Base-by-base conservation (phyloP, 1,140 invertebrate genomes). In the Saccostrea glomerata region DNA sequence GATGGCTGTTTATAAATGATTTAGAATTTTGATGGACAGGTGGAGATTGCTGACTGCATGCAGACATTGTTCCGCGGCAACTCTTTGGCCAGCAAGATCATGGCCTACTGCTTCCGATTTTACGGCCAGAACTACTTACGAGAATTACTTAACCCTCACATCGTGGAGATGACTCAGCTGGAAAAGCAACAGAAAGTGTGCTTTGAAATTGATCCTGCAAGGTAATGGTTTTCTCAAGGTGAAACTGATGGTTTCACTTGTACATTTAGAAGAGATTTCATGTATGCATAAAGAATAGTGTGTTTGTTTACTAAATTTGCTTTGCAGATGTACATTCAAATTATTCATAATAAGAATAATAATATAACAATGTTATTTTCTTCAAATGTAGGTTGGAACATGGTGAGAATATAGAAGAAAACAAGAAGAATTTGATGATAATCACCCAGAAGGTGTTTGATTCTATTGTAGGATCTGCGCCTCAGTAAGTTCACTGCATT, bases 61-160 rank as follows among this genome's bases (percentile, higher is more conserved):
- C 98, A 99, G 95, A 99, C 98, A 0, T 95, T 99, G 0, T 99
- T 99, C 94, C 96, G 99, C 12, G 99, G 98, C 12, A 99, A 99
- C 95, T 99, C 98, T 9, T 95, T 99, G 1, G 98, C 98, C 36
- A 98, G 98, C 92, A 99, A 99, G 95, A 99, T 99, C 85, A 99
- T 99, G 98, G 98, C 98, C 9, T 99, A 98, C 95, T 99, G 98
- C 95, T 99, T 99, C 95, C 99, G 99, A 95, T 99, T 99, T 91
- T 99, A 99, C 94, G 99, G 98, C 2, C 97, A 98, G 2, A 97
- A 97, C 77, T 99, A 99, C 95, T 95, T 99, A 4, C 97, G 98
- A 93, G 95, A 96, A 85, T 95, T 99, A 23, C 95, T 99, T 23
- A 98, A 98, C 94, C 98, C 98, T 4, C 95, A 99, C 17, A 98